Conservation (phyloP, 2,888 invertebrate species). For the Lamproptera curius region DNA sequence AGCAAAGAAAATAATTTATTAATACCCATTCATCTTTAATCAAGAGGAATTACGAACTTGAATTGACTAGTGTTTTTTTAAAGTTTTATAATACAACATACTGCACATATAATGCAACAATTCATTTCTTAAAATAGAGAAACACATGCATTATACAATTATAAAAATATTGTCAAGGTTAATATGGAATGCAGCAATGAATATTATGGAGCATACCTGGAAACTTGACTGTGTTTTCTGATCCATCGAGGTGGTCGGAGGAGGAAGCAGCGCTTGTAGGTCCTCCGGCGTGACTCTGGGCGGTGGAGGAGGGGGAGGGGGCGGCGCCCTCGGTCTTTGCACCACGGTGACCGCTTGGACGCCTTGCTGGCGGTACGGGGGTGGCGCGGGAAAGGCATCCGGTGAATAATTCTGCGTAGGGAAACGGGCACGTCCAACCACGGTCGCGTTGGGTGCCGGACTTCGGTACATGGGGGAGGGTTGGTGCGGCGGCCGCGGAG, state of each 20-base stretch:
- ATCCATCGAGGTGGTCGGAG: conserved; percentile 76
- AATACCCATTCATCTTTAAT: too few relatives aligned
- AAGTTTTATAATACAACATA: too few relatives aligned
- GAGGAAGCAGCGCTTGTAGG: conserved; percentile 68
- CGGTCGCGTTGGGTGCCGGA: conserved; percentile 33
- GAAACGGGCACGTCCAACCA: conserved; percentile 31
- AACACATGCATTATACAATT: too few relatives aligned
- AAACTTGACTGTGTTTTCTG: conserved; percentile 80
- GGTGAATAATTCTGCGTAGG: conserved; percentile 23
- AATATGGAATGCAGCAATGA: too few relatives aligned
- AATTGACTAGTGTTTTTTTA: too few relatives aligned
- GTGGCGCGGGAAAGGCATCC: conserved; percentile 31
- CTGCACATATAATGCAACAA: too few relatives aligned
- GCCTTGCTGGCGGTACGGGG: conserved; percentile 36
- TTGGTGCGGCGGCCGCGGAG: conserved; percentile 28
- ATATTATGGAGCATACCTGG: conserved; percentile 67
- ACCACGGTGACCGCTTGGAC: conserved; percentile 23
- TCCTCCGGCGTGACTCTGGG: conserved; percentile 59
- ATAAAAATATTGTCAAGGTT: too few relatives aligned
- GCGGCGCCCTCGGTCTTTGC: conserved; percentile 29
- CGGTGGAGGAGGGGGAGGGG: conserved; percentile 23
- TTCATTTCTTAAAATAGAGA: too few relatives aligned
- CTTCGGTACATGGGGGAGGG: conserved; percentile 33
- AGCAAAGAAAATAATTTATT: too few relatives aligned
- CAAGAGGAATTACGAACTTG: too few relatives aligned